Base-by-base conservation (phyloP, 2,888 invertebrate species). In the Conus canariensis region DNA sequence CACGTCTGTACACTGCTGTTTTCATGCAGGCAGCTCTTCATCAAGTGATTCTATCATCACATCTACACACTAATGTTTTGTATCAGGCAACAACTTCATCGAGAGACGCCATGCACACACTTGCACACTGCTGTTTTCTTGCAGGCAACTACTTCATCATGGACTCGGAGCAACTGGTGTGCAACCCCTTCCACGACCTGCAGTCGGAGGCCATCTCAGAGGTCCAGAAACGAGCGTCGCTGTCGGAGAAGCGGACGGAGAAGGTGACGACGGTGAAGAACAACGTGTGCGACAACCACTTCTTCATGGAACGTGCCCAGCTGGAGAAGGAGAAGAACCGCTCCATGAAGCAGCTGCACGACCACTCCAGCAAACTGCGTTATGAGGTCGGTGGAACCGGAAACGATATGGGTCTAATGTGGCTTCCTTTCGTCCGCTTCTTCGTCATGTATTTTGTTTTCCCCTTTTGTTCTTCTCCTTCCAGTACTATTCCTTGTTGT, bases 131-230 rank as follows among this genome's bases (percentile, higher is more conserved):
- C 16, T 64, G 12, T 64, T 7, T 64, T 64, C 64, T 16, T 64
- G 16, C 94, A 95, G 95, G 95, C 58, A 94, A 95, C 92, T 95
- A 92, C 91, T 95, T 95, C 92, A 95, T 95, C 90, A 94, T 95
- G 95, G 95, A 95, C 92, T 92, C 94, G 59, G 95, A 95, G 90
- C 93, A 94, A 90, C 93, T 95, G 83, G 93, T 94, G 87, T 94
- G 93, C 89, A 95, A 94, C 85, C 94, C 95, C 8, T 94, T 94
- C 91, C 93, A 93, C 85, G 94, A 94, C 64, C 92, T 94, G 90
- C 94, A 94, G 88, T 90, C 92, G 8, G 94, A 94, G 80, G 94
- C 94, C 10, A 90, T 93, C 56, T 92, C 93, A 85, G 92, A 92
- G 30, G 91, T 91, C 25, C 91, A 91, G 30, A 94, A 94, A 90